Evolutionary conservation across 2,888 invertebrate genomes (phyloP), one percentile per base, ranked within the genome.

Genomic region (Napeogenes inachia): DNA sequence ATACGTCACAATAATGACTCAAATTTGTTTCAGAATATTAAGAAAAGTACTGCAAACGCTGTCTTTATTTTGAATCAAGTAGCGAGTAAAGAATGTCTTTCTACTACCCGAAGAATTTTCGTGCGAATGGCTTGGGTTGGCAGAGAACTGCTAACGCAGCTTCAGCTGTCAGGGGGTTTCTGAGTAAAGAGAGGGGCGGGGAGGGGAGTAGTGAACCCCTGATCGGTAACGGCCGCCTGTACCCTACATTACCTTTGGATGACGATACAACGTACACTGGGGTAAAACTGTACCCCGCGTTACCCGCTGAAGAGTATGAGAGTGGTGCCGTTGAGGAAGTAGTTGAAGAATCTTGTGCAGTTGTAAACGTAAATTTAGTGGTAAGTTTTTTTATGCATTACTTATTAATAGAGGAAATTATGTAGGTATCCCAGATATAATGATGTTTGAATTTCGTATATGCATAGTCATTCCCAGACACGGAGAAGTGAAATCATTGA

Each of bases 71-170:
- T 45, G 13, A 6, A 2, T 13, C 10, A 10, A 13, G 33, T 6
- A 2, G 30, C 10, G 13, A 13, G 33, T 6, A n/a, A 13, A 59
- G 58, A 59, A 76, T 75, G 76, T 68, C 74, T 60, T 71, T 85
- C 65, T 85, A 87, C 65, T 90, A 89, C 67, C 89, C 89, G 70
- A 89, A 88, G 76, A 90, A 90, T 69, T 85, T 89, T 63, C 86
- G 81, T 61, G 88, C 89, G 54, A 85, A 89, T 62, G 90, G 90
- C 2, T 89, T 87, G 88, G 90, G 90, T 0, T 90, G 90, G 90
- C 89, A 90, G 67, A 73, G 89, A 21, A 68, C 75, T 0, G 72
- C 74, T 4, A 80, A 68, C n/a, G 82, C 85, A 2, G 73, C 87
- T 0, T 73, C 78, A 0, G 89, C 89, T 5, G 87, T 87, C 0